phyloP scores from a whole-genome alignment of 2,113 vertebrate genomes.

The Tupaia chinensis region DNA sequence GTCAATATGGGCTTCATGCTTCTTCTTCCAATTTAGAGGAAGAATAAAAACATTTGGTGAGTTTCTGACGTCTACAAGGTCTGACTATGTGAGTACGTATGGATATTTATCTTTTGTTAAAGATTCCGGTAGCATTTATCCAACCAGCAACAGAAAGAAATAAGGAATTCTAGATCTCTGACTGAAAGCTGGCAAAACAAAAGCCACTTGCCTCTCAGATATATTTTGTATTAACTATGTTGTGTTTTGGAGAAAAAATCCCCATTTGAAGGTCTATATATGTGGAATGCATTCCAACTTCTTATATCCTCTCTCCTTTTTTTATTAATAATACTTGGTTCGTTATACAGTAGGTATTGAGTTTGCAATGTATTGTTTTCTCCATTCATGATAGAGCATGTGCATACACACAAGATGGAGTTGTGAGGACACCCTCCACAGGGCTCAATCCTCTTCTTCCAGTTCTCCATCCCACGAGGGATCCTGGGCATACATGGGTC shows the following conservation, averaged over 20 bases:
- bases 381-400: too few relatives aligned
- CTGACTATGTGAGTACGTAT: neutral
- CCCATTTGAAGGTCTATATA: neutral
- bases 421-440: too few relatives aligned
- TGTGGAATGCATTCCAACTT: neutral
- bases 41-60: neutral
- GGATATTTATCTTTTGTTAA: neutral
- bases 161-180: neutral
- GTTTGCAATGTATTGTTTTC: slow-evolving; percentile 28
- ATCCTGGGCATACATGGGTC: too few relatives aligned
- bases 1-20: slow-evolving; percentile 38
- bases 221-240: neutral
- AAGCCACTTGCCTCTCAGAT: neutral
- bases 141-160: slow-evolving; percentile 38
- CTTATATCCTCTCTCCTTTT: neutral
- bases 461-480: too few relatives aligned
- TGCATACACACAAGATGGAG: too few relatives aligned
- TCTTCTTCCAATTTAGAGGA: slow-evolving; percentile 31
- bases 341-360: neutral
- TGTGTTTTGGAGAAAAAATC: neutral
- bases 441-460: too few relatives aligned
- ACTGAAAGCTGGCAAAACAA: neutral
- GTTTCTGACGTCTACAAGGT: slow-evolving; percentile 27
- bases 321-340: slow-evolving; percentile 60
- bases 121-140: slow-evolving; percentile 14